These are phyloP conservation scores for Aphis craccivora DNA, from an alignment of 1,140 invertebrate genomes.

Conservation along the genomic window DNA sequence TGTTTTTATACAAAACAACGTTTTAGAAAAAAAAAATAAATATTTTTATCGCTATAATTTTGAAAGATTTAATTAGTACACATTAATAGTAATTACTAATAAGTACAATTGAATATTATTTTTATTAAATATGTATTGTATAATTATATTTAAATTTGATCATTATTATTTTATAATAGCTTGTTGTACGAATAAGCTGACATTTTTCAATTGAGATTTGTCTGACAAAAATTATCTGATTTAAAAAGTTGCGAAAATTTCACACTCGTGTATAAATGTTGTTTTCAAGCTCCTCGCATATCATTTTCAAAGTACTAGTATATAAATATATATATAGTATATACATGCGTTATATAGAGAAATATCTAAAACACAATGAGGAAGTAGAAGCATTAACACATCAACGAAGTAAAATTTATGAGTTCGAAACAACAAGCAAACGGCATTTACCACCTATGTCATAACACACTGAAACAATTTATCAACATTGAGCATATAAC, in stretches of 20 bases:
- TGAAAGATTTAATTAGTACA: too few species aligned
- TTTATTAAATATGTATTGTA: too few species aligned
- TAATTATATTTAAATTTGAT: background rate
- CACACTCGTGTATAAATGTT: background rate
- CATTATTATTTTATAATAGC: background rate
- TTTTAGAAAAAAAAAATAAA: too few species aligned
- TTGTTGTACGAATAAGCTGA: background rate
- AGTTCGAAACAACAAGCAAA: background rate
- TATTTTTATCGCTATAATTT: too few species aligned
- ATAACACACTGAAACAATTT: constrained; percentile 12
- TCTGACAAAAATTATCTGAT: background rate
- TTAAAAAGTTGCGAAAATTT: background rate
- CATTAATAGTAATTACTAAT: too few species aligned
- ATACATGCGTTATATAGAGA: background rate
- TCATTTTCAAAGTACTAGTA: constrained; percentile 1
- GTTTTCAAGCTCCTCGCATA: constrained; percentile 12
- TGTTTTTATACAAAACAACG: too few species aligned
- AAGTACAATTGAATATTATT: too few species aligned
- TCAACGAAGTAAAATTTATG: constrained; percentile 43
- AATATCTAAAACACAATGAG: background rate
- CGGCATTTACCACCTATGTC: constrained; percentile 21
- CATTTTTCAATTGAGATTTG: background rate
- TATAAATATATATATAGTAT: background rate
- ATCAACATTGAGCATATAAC: constrained; percentile 8
- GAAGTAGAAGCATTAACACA: constrained; percentile 40